Evolutionary conservation across 37 sponge, comb jelly and placozoan species (phyloP), one percentile per base, ranked within the genome.

Genomic region (Aplysina aerophoba): DNA sequence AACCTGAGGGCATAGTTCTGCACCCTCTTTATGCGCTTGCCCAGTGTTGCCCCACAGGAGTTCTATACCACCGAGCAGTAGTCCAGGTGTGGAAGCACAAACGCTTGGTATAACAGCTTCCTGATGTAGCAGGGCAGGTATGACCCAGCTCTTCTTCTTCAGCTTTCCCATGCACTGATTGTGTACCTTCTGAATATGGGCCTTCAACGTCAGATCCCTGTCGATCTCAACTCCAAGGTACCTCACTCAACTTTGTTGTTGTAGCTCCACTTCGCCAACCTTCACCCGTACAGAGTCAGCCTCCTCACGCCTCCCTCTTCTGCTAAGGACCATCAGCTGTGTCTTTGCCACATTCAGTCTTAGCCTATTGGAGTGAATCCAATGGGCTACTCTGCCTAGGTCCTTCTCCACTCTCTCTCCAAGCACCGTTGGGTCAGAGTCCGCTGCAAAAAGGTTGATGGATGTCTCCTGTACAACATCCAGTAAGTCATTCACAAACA

Each of bases 401-500:
- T 71, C 73, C 73, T 71, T 33, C 73, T 71, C 73, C 31, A 71
- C 36, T 71, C 36, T 71, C 2, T 27, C 31, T 33, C 36, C 36
- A 82, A 63, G 65, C 65, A 63, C 25, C 58, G 38, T n/a, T 57
- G 73, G 84, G 55, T 50, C 63, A 53, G 55, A n/a, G 27, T 84
- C 57, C 4, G 57, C 30, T 38, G 84, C 84, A 84, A 57, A 84
- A 30, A 84, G 71, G 59, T 68, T 40, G 28, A 68, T 41, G 55
- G 14, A n/a, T 0, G 37, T 53, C 11, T n/a, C 30, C 71, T 68
- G 8, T 1, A 84, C 57, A 69, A 69, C 84, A 37, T 71, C 35
- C 20, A 73, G 73, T 16, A 84, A 25, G 57, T 84, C 84, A 50
- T 84, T 84, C 35, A 84, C 57, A 44, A 72, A 84, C 16, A 84